Conservation (phyloP, 2,888 invertebrate species). For the Dascillus cervinus region DNA sequence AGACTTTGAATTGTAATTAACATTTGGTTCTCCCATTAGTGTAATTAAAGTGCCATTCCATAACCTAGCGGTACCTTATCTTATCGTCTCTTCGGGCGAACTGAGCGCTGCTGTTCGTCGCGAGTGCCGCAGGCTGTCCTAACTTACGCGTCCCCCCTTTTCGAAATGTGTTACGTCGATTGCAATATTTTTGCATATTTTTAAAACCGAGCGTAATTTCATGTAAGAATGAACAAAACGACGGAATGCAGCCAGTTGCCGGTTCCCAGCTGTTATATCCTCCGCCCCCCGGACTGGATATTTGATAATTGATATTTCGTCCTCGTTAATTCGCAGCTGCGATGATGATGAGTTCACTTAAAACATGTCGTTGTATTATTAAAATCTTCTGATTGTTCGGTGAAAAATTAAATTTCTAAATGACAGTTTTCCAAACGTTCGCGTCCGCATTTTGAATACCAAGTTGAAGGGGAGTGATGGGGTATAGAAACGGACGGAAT, state of each 20-base stretch:
- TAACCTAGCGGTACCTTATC: conserved; percentile 49
- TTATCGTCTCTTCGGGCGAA: conserved; percentile 38
- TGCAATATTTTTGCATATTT: conserved; percentile 16
- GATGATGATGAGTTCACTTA: conserved; percentile 30
- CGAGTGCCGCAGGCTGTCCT: conserved; percentile 25
- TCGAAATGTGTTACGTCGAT: conserved; percentile 14
- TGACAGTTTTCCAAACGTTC: conserved; percentile 28
- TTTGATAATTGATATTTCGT: conserved; percentile 39
- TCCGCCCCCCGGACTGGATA: conserved; percentile 25
- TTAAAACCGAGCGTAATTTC: too few relatives aligned
- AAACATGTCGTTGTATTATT: conserved; percentile 30
- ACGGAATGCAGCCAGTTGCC: conserved; percentile 16
- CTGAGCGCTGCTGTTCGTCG: conserved; percentile 22
- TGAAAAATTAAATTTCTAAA: conserved; percentile 30
- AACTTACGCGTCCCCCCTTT: conserved; percentile 22
- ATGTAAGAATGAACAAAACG: too few relatives aligned
- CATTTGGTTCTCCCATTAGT: conserved; percentile 68
- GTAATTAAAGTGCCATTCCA: conserved; percentile 67
- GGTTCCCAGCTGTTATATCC: conserved; percentile 20
- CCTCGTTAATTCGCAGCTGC: conserved; percentile 34
- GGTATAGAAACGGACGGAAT: conserved; percentile 20
- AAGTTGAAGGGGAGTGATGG: conserved; percentile 25
- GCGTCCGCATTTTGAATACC: conserved; percentile 30
- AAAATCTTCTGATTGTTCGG: conserved; percentile 25
- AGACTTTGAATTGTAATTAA: conserved; percentile 66